Conservation (phyloP, 1,140 invertebrate genomes). For the Diabrotica virgifera region DNA sequence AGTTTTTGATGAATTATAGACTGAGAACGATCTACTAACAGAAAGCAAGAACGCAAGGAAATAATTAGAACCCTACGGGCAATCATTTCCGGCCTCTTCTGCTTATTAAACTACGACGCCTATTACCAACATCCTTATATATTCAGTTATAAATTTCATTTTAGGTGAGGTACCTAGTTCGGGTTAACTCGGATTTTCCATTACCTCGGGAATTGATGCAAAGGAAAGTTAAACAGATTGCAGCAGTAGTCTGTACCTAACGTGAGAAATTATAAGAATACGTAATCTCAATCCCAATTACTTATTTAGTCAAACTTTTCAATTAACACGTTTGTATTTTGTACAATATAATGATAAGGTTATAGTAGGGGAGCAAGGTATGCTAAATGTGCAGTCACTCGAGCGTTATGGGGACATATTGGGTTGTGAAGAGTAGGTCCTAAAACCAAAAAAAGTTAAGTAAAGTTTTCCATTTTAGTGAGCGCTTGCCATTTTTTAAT, state of each 20-base stretch:
- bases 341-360: no score
- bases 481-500: no score
- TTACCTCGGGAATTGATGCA: conserved; percentile 4
- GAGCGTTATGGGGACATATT: no score
- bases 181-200: conserved; percentile 6
- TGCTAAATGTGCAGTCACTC: no score
- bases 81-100: conserved; percentile 39
- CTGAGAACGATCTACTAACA: conserved; percentile 19
- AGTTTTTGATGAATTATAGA: conserved; percentile 20
- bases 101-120: conserved; percentile 35
- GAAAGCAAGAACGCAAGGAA: conserved; percentile 29
- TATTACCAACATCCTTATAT: conserved; percentile 29
- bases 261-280: no score
- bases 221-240: neutral
- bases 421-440: no score
- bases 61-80: conserved; percentile 38
- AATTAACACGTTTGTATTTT: no score
- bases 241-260: neutral
- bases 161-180: conserved; percentile 7
- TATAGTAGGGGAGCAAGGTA: no score
- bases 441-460: no score
- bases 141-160: conserved; percentile 20
- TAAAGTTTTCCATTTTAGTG: no score
- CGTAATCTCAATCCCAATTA: no score
- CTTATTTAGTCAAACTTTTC: no score